Percentiles rank a stretch among this genome's conserved stretches.
phyloP scores from a whole-genome alignment of 2,797 vertebrate species.

The Enoplosus armatus region DNA sequence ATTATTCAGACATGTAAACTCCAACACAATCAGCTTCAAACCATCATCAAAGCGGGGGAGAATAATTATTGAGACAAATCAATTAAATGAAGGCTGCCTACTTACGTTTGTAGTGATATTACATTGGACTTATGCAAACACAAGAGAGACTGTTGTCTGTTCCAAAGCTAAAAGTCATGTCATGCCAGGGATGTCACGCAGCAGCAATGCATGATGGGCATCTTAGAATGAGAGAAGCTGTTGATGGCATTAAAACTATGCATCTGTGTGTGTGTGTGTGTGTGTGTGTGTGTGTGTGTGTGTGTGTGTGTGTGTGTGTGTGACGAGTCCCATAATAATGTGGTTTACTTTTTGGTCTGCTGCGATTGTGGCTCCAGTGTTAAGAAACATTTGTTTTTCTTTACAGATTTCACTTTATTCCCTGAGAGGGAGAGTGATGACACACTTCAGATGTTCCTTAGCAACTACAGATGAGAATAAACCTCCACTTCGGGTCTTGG shows the following conservation, averaged over 20 bases:
- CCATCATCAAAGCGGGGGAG: neutral
- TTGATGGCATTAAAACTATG: neutral
- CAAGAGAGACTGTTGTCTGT: neutral
- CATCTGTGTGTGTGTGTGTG: too few relatives aligned
- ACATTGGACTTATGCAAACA: neutral
- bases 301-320: neutral
- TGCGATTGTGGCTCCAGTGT: neutral
- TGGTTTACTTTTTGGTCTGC: neutral
- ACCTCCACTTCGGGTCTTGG: constrained; percentile 45
- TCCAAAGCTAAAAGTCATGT: neutral
- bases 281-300: neutral
- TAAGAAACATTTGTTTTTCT: constrained; percentile 37
- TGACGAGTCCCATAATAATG: neutral
- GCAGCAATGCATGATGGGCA: constrained; percentile 11
- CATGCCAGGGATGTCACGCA: neutral
- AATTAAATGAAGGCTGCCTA: neutral
- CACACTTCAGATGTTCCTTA: constrained; percentile 71
- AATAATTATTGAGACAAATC: neutral
- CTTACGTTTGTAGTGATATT: neutral
- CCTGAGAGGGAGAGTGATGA: constrained; percentile 37
- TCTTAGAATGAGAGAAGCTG: neutral
- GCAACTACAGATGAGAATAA: constrained; percentile 77
- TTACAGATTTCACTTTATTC: constrained; percentile 44
- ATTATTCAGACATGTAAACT: constrained; percentile 5
- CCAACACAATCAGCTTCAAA: constrained; percentile 12